Evolutionary conservation across 2,113 vertebrate species (phyloP), one percentile per base, ranked within the genome.

Genomic region (Eublepharis macularius): DNA sequence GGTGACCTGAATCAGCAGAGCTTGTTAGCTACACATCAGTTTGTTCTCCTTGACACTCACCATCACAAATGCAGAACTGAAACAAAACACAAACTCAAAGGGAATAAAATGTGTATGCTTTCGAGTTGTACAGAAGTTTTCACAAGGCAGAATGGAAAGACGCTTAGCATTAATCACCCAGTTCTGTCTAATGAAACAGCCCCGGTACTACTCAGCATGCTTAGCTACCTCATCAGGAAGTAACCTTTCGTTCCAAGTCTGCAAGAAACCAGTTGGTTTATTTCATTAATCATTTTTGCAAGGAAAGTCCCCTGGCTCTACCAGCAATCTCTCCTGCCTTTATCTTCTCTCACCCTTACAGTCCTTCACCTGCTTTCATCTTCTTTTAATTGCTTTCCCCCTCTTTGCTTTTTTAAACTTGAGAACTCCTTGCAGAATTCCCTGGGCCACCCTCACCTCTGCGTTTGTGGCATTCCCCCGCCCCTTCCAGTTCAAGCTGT

Each of bases 381-480:
- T 76, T 66, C 34, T 45, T 43, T 76, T 83, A 83, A 76, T 49
- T 76, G 72, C 72, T 47, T 76, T 83, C 26, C 9, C 54, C 65
- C 77, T 86, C 85, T 75, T 34, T 63, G n/a, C 84, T 84, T 89
- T 21, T 49, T 85, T 36, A 82, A 68, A 19, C 1, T 69, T 41
- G 45, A 73, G 68, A 83, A 77, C 49, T 73, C 14, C 47, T 41
- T 54, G 77, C 89, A 87, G 82, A 89, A 87, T 92, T 91, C 88
- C 26, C 36, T 77, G 6, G 76, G 87, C 88, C 51, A 84, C 63
- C 72, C 12, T 32, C 41, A 78, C 70, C 57, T 63, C 60, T 3
- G 51, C 66, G 57, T 39, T 54, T 89, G 77, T 81, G 76, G 54
- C 54, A 12, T 85, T 91, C 86, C 78, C 86, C n/a, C n/a, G n/a